These are phyloP conservation scores for Phocides pigmalion DNA, from an alignment of 1,140 invertebrate species.

Conservation along the genomic window DNA sequence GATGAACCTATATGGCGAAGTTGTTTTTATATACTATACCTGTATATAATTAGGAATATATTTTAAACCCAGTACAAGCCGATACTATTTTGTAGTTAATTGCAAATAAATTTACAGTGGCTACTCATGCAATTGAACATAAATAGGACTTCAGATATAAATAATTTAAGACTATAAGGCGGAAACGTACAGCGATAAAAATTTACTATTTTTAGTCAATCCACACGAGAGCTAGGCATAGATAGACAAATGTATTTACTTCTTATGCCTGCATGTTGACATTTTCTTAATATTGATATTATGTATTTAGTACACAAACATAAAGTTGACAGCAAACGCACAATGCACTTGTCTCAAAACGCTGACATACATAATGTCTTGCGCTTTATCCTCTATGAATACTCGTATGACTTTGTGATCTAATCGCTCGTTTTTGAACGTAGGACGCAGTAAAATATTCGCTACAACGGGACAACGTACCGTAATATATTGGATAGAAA, in stretches of 20 bases:
- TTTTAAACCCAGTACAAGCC: background rate
- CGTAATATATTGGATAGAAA: constrained; percentile 1
- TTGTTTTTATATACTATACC: too few relatives aligned
- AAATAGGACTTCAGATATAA: constrained; percentile 15
- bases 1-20: too few relatives aligned
- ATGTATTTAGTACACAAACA: background rate
- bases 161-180: constrained; percentile 13
- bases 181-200: constrained; percentile 13
- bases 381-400: background rate
- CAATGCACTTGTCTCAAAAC: background rate
- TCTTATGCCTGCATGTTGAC: background rate
- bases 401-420: constrained; percentile 1
- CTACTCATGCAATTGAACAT: constrained; percentile 23
- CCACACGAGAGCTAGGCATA: background rate
- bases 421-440: constrained; percentile 1
- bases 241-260: background rate
- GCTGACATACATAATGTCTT: background rate
- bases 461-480: background rate
- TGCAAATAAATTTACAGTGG: constrained; percentile 37
- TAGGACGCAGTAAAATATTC: constrained; percentile 11
- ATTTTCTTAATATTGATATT: background rate
- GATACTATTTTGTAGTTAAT: constrained; percentile 39
- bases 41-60: too few relatives aligned
- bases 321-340: background rate
- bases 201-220: constrained; percentile 11